Conservation (phyloP, 2,113 vertebrate genomes). For the Montifringilla adamsi region DNA sequence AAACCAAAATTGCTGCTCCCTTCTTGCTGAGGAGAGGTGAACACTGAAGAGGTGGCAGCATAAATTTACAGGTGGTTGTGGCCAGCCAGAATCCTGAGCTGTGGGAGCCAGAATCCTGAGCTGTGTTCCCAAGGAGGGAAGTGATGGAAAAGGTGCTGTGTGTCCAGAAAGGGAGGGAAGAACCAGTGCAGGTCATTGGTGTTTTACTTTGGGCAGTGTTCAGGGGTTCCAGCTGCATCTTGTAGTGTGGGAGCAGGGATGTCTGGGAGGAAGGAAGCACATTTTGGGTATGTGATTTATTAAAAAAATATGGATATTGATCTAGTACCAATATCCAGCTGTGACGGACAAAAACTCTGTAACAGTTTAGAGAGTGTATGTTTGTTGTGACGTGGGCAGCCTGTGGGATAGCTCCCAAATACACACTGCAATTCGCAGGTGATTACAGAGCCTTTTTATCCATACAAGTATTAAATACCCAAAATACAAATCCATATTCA, state of each 20-base stretch:
- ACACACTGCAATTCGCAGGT: too few species aligned
- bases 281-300: not conserved
- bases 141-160: not conserved
- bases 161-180: not conserved
- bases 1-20: not conserved
- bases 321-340: too few species aligned
- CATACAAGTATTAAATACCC: too few species aligned
- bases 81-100: not conserved
- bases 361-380: too few species aligned
- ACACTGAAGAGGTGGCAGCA: not conserved
- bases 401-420: too few species aligned
- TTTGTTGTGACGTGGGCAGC: too few species aligned
- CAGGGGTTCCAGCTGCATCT: not conserved
- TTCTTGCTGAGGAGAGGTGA: not conserved
- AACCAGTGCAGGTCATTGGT: not conserved
- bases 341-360: too few species aligned
- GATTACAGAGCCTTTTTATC: too few species aligned
- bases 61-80: not conserved
- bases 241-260: not conserved
- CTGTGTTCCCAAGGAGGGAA: not conserved
- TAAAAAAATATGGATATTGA: too few species aligned
- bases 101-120: not conserved
- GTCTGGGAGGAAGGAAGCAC: rapidly evolving
- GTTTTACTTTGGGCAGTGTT: not conserved
- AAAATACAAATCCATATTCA: too few species aligned